Base-by-base conservation (phyloP, 1,140 invertebrate species). In the Phthorimaea operculella region DNA sequence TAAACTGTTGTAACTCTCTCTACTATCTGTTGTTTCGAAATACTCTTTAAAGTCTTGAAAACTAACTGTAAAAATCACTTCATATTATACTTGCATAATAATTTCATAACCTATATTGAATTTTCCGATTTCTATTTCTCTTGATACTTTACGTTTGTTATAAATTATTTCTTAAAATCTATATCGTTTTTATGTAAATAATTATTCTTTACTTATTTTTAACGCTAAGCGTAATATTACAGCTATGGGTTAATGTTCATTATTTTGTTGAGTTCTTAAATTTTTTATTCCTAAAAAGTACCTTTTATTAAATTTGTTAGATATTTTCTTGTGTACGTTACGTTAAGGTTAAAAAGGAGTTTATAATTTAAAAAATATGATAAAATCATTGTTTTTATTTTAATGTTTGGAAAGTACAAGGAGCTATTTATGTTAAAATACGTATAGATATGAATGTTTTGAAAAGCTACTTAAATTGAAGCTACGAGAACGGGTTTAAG, bases 281-380 rank as follows among this genome's bases (percentile, higher is more conserved):
- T 72, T 66, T 79, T 77, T 81, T 81, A 81, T 83, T 78, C 78
- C 81, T 77, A 64, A 68, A 69, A 75, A 64, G 77, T 83, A 83
- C 76, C 80, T 81, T 79, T 75, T 59, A 62, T 45, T 66, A 58
- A 64, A 72, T 66, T 70, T 67, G 64, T 74, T 74, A 66, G 57
- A 61, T 71, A 67, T 67, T 66, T 63, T 70, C 62, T 60, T 75
- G 62, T 68, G 60, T 72, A 63, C 52, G 66, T 59, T 59, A 58
- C 60, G 58, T 60, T 68, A 68, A 70, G 65, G 61, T 65, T 69
- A 67, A 69, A 60, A 68, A 74, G 62, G 54, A 55, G 47, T 49
- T 70, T 66, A 74, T 68, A 66, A 61, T 64, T 53, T 58, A 52
- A 61, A 57, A 70, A 11, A 47, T 47, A 47, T 65, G 59, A 73